Base-by-base conservation (phyloP, 2,797 vertebrate species). In the Gobionotothen gibberifrons region DNA sequence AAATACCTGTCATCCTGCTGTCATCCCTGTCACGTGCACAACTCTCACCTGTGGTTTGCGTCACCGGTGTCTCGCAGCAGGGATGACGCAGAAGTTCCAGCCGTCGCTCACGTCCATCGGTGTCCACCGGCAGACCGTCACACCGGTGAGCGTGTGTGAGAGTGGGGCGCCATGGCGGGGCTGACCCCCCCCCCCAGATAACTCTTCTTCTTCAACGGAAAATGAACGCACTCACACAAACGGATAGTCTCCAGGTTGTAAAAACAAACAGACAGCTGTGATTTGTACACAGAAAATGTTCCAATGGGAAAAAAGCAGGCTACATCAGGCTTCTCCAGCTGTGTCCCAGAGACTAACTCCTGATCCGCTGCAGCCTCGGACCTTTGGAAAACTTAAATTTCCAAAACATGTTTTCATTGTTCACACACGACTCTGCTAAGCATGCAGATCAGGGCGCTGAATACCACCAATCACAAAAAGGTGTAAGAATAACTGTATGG, bases 31-130 rank as follows among this genome's bases (percentile, higher is more conserved):
- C 87, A 85, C 78, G 66, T 76, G 76, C 56, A 7, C 61, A 51
- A 21, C 29, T 7, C 83, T 90, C 81, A 91, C 90, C 89, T 91
- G 79, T 84, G 60, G 19, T 57, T 56, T 57, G 21, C 47, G 73
- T 87, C 78, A 83, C 82, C 22, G 39, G 63, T 36, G 65, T 77
- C 72, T 59, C 58, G 57, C 62, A 59, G 69, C 69, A 9, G 70
- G 26, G 60, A 49, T 79, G 87, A 77, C 12, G 79, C 59, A 66
- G 77, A 13, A 21, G 61, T 54, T 76, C 74, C 79, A 13, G 62
- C 49, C 7, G 81, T 29, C 11, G 70, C 17, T 78, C 78, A 56
- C 48, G 86, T 86, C 74, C 81, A 84, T 85, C 55, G 57, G 51
- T 44, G 63, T 53, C 77, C 58, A 76, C 73, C 69, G 78, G 79